Evolutionary conservation across 1,140 invertebrate genomes (phyloP), one percentile per base, ranked within the genome.

Genomic region (Platyscapa corneri): DNA sequence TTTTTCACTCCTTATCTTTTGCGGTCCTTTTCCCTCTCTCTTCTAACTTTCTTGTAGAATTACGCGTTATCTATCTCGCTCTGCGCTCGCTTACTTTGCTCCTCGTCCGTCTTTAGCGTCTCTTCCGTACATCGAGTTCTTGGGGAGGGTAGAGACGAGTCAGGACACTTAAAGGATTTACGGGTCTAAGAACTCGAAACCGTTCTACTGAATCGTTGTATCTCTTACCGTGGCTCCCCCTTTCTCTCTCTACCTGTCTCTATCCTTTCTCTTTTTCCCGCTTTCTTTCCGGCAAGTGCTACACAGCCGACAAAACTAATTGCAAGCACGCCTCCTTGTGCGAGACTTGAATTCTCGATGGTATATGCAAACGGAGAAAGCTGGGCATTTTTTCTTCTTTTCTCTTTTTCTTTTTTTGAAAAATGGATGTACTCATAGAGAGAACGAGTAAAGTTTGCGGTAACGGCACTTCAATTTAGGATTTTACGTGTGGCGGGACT

Each of bases 121-220:
- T 79, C 37, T 83, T 56, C 53, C 75, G 23, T 42, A 30, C 65
- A n/a, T 82, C 65, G 37, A 46, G 34, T 56, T 84, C 46, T 37
- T 32, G 42, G 83, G 74, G 77, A 86, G 85, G 87, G 87, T 88
- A 87, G 64, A n/a, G 88, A 87, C 87, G 87, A 88, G 89, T 87
- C 82, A 88, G 88, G 90, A 91, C 90, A 91, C 90, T 91, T 91
- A 91, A 91, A 91, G 90, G 90, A 91, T 91, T 91, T 91, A 91
- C 90, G 89, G 90, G 87, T 88, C 87, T 90, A 90, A 91, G 90
- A 91, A 91, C 90, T 91, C 87, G 88, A 89, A 88, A 90, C 86
- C 88, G 88, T 87, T 89, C 65, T 84, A 86, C 85, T 82, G 60
- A 74, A 18, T 74, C 46, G 53, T 53, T 86, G 72, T 83, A 27